phyloP scores from a whole-genome alignment of 2,888 invertebrate genomes.

The Teinopalpus imperialis region DNA sequence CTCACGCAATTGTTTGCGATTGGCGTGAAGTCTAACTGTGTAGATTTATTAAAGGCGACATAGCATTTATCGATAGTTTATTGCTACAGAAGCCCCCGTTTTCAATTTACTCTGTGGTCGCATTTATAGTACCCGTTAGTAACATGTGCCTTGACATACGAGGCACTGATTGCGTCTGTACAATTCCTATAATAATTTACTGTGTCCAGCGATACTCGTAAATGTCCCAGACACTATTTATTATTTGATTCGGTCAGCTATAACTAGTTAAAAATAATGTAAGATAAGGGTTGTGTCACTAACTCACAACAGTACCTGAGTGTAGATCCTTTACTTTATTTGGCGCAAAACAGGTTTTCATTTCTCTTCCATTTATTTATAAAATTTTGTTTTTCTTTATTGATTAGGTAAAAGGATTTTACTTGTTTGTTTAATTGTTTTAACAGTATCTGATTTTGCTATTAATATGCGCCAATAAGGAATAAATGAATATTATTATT shows the following conservation, averaged over 20 bases:
- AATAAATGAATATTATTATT: too few relatives aligned
- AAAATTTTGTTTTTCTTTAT: too few relatives aligned
- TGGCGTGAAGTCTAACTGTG: slow-evolving; percentile 10
- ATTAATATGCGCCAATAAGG: too few relatives aligned
- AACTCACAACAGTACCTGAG: too few relatives aligned
- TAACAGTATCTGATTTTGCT: too few relatives aligned
- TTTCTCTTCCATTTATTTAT: too few relatives aligned
- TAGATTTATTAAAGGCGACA: slow-evolving; percentile 7
- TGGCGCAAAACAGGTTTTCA: too few relatives aligned
- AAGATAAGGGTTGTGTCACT: too few relatives aligned
- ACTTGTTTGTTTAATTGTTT: too few relatives aligned
- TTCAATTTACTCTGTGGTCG: slow-evolving; percentile 2
- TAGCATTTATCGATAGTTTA: slow-evolving; percentile 6
- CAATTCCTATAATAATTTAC: slow-evolving; percentile 6
- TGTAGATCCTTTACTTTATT: too few relatives aligned
- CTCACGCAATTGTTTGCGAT: slow-evolving; percentile 2
- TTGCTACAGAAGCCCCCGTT: neutral
- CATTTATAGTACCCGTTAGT: neutral
- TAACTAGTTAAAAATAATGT: too few relatives aligned
- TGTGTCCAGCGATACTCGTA: neutral
- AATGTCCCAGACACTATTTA: slow-evolving; percentile 1
- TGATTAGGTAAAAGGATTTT: too few relatives aligned
- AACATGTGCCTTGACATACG: neutral
- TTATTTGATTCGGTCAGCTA: slow-evolving; percentile 4
- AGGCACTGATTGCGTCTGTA: neutral